These are phyloP conservation scores for Eidolon dupreanum DNA, from an alignment of 2,797 vertebrate species.

Conservation along the genomic window DNA sequence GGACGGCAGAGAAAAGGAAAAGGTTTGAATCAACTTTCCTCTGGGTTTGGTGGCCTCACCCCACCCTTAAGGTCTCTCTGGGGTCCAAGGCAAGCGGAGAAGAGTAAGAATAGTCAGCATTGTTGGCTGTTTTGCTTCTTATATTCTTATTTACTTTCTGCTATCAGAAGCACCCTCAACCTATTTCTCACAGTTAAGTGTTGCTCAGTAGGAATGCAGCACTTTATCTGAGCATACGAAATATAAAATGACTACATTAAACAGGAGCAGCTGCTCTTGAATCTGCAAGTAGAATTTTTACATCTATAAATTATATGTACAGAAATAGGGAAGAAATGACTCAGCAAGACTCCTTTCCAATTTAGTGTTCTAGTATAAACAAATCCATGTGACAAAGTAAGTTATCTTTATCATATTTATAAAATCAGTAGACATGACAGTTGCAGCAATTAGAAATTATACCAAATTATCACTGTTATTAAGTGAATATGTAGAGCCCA, in stretches of 20 bases:
- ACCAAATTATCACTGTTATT: constrained; percentile 11
- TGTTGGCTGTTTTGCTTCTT: constrained; percentile 44
- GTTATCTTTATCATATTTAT: constrained; percentile 61
- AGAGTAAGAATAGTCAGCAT: constrained; percentile 23
- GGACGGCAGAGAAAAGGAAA: background rate
- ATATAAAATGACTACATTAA: constrained; percentile 70
- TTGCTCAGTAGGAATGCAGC: constrained; percentile 58
- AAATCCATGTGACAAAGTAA: constrained; percentile 62
- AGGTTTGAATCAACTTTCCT: background rate
- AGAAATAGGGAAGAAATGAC: constrained; percentile 66
- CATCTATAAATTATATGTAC: constrained; percentile 75
- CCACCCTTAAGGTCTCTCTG: background rate
- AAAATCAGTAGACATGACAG: constrained; percentile 41
- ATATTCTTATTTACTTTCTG: constrained; percentile 51
- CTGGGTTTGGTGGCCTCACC: background rate
- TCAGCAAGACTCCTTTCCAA: constrained; percentile 58
- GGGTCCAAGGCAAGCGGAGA: background rate
- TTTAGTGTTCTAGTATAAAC: constrained; percentile 61
- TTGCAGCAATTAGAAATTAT: constrained; percentile 59
- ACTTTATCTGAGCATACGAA: constrained; percentile 70
- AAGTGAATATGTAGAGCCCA: constrained; percentile 49
- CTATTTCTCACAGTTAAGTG: constrained; percentile 67
- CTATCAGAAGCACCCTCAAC: constrained; percentile 54
- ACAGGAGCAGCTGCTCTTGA: constrained; percentile 80
- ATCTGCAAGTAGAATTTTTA: constrained; percentile 78